phyloP scores from a whole-genome alignment of 2,888 invertebrate genomes.

The Altica lythri region DNA sequence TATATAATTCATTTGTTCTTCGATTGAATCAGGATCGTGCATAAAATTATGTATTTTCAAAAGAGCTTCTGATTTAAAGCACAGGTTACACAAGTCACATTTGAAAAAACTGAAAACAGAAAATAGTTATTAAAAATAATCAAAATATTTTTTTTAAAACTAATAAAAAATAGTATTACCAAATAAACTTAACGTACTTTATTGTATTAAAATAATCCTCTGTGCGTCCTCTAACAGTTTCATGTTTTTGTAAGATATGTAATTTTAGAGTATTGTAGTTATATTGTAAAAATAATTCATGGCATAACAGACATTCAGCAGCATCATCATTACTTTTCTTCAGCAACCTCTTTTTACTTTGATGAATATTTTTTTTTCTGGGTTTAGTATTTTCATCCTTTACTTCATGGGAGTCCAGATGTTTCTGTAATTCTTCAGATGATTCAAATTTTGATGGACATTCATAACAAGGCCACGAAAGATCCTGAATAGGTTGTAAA shows the following conservation, averaged over 20 bases:
- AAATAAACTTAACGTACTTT: conserved; percentile 40
- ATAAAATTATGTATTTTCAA: conserved; percentile 49
- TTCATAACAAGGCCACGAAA: conserved; percentile 68
- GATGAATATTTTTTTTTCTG: conserved; percentile 46
- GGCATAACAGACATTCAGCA: conserved; percentile 50
- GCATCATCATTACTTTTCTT: conserved; percentile 41
- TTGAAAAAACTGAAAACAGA: conserved; percentile 43
- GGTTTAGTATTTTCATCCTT: conserved; percentile 47
- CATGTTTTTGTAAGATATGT: conserved; percentile 48
- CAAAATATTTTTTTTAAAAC: too few species aligned
- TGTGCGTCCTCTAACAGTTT: conserved; percentile 39
- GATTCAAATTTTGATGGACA: conserved; percentile 64
- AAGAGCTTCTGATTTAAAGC: conserved; percentile 45
- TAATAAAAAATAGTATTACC: background rate
- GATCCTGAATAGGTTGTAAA: conserved; percentile 56
- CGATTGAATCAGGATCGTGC: conserved; percentile 46
- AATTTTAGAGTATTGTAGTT: conserved; percentile 45
- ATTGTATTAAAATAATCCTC: conserved; percentile 48
- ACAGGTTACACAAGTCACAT: conserved; percentile 43
- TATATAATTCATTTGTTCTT: conserved; percentile 45
- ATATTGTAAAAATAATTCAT: conserved; percentile 46
- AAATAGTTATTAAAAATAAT: background rate
- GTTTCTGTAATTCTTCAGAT: conserved; percentile 64
- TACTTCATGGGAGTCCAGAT: conserved; percentile 61
- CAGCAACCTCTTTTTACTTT: conserved; percentile 37